These are phyloP conservation scores for Amphilophus citrinellus DNA, from an alignment of 2,113 vertebrate genomes.

Conservation along the genomic window DNA sequence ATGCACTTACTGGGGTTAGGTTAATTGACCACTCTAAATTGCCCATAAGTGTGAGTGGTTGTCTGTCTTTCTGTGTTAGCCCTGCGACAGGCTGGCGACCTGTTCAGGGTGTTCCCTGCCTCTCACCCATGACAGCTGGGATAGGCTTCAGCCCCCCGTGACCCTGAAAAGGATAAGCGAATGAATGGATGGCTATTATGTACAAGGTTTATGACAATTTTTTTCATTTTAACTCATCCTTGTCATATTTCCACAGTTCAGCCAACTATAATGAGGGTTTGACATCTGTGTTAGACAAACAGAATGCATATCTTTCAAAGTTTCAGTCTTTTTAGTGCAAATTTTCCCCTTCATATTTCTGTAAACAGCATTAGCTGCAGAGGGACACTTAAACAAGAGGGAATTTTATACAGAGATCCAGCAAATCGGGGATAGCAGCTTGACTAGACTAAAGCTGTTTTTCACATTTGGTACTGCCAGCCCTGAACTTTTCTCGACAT, in stretches of 20 bases:
- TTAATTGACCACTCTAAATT: too few relatives aligned
- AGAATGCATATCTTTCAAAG: not conserved
- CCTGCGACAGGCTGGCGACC: too few relatives aligned
- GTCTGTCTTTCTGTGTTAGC: too few relatives aligned
- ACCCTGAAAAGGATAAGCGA: too few relatives aligned
- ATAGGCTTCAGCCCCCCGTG: too few relatives aligned
- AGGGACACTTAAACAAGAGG: conserved; percentile 1
- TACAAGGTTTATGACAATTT: too few relatives aligned
- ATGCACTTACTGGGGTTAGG: too few relatives aligned
- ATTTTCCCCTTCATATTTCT: not conserved
- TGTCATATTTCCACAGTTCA: not conserved
- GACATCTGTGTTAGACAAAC: not conserved
- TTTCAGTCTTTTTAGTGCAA: not conserved
- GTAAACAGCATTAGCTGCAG: not conserved
- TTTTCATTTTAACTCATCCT: not conserved
- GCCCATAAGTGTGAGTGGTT: too few relatives aligned
- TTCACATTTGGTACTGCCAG: not conserved
- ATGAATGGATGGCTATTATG: too few relatives aligned
- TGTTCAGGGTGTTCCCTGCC: too few relatives aligned
- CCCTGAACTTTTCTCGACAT: not conserved
- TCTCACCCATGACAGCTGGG: too few relatives aligned
- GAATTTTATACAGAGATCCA: not conserved
- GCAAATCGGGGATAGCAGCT: not conserved
- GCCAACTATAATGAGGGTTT: not conserved
- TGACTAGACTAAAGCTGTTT: not conserved